Evolutionary conservation across 2,113 vertebrate species (phyloP).

Genomic region (Ifrita kowaldi): DNA sequence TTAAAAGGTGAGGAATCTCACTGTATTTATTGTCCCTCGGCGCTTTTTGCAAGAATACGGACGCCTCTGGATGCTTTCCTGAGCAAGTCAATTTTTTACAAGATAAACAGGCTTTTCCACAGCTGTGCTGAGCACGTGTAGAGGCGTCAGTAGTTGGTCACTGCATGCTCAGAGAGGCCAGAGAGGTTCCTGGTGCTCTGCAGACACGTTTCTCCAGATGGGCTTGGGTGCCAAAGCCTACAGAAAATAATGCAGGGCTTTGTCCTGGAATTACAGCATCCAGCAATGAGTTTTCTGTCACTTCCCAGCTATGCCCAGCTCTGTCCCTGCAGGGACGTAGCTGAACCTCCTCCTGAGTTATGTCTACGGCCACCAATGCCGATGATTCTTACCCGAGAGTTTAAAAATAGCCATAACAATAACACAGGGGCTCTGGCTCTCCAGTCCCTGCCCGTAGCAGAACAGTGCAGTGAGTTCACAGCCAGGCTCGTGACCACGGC

Average conservation of each 20-base stretch:
- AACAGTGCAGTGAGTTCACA: background rate
- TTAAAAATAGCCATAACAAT: conserved; percentile 46
- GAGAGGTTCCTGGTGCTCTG: background rate
- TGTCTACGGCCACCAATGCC: background rate
- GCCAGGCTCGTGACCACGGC: background rate
- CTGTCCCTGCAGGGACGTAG: background rate
- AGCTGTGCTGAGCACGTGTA: background rate
- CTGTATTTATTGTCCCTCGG: background rate
- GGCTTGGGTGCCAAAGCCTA: background rate
- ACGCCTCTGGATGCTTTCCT: background rate
- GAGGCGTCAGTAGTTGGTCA: background rate
- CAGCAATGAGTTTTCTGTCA: background rate
- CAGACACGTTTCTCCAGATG: background rate
- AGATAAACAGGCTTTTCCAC: background rate
- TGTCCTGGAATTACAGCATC: background rate
- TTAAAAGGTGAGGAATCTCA: conserved; percentile 54
- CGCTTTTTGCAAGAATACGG: conserved; percentile 6
- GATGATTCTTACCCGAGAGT: background rate
- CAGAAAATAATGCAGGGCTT: background rate
- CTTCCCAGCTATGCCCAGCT: background rate
- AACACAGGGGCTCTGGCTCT: background rate
- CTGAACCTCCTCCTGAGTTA: background rate
- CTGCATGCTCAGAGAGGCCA: fast-evolving
- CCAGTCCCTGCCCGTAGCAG: background rate
- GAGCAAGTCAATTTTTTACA: background rate